Evolutionary conservation across 1,140 invertebrate genomes (phyloP), one percentile per base, ranked within the genome.

Genomic region (Camponotus vicinus): DNA sequence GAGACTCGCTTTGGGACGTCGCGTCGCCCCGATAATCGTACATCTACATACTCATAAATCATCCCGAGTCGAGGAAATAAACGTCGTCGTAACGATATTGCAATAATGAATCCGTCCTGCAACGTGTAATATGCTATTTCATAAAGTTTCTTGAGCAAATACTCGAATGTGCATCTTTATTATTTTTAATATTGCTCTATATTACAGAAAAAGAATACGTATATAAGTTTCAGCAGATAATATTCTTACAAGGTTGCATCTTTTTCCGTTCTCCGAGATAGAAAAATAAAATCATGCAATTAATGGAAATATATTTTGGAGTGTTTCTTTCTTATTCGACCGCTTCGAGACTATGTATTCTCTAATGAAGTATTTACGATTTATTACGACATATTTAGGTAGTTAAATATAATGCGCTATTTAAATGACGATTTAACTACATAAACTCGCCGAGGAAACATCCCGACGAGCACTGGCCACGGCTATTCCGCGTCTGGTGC

Each of bases 341-440:
- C n/a, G 5, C 49, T 15, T 15, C 13, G 15, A 52, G 34, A 61
- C 27, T 32, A 42, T 45, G 8, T 49, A 8, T 42, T 27, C 15
- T n/a, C 49, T 45, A 27, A 59, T 70, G 8, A 70, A 80, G 45
- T 42, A 57, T n/a, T 21, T 15, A 37, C 21, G 21, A 42, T 34
- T 57, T 40, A 55, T 55, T 21, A 27, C 49, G 15, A n/a, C 21
- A 37, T 34, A 6, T 15, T 13, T 8, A 55, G 34, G 1, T 49
- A 8, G 11, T 66, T 78, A 45, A 15, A 6, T 15, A 8, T 57
- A 40, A 80, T 57, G 37, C 37, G 78, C 15, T 57, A 8, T 70
- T 80, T 57, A 70, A 70, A 57, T 57, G 42, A 79, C n/a, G 64
- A 70, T 80, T 70, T 80, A 59, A 80, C 49, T 59, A 45, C 9